Evolutionary conservation across 2,113 vertebrate genomes (phyloP), one percentile per base, ranked within the genome.

Genomic region (Andinoacara biseriatus): DNA sequence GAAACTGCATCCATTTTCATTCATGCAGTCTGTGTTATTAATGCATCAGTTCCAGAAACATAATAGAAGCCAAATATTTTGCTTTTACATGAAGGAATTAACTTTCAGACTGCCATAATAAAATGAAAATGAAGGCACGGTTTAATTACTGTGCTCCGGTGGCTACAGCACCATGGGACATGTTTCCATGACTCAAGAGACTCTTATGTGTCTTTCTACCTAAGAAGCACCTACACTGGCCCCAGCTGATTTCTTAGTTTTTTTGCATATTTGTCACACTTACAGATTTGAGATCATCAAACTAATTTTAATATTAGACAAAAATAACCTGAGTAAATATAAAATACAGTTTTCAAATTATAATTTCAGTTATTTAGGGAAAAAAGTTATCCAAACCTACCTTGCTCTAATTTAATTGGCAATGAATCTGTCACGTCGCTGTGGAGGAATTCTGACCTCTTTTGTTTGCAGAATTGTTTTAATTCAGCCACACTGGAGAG

Each of bases 1-100:
- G 0, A 29, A 69, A 18, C 63, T 18, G 49, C 0, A 69, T 11
- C 17, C 0, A 7, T 18, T 49, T 49, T 18, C 18, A 43, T 65
- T 13, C 38, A 26, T 49, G 24, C 24, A 4, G 63, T 49, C 24
- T 69, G 40, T 49, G 2, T 49, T 67, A 46, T 49, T 49, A 18
- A 67, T 2, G 22, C 40, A 67, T 10, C 15, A 49, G 10, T 43
- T 67, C 9, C 26, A 46, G 63, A 49, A 69, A 67, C 40, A 67
- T 0, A 18, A 40, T 29, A 29, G 9, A 46, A 63, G 22, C 35
- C 26, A 43, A 10, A 24, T 40, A 0, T 46, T 46, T 52, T 18
- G 15, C 15, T 67, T 67, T 18, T 22, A 46, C 63, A 26, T 26
- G 29, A 46, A 29, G 9, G 49, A 46, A 49, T 49, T 1, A 6